Percentiles rank a stretch among this genome's conserved stretches.
These are phyloP conservation scores for Ptychoptera contaminata DNA, from an alignment of 2,888 invertebrate species.

Conservation along the genomic window DNA sequence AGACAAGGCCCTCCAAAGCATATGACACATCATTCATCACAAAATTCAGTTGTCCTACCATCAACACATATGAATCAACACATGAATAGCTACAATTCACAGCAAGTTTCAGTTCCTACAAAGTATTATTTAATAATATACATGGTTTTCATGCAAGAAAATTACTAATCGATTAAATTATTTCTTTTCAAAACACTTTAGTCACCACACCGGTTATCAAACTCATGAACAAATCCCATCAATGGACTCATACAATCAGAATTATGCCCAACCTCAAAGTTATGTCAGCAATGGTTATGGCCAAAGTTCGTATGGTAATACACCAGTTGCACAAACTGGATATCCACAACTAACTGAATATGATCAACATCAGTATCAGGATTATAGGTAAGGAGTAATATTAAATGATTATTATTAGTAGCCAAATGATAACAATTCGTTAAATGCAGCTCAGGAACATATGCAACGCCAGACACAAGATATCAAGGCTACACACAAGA, in stretches of 20 bases:
- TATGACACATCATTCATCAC: background rate
- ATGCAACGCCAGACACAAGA: conserved; percentile 26
- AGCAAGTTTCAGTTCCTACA: too few species aligned
- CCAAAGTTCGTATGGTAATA: conserved; percentile 23
- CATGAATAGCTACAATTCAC: too few species aligned
- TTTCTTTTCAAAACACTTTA: conserved; percentile 9
- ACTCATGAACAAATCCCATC: conserved; percentile 24
- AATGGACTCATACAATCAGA: conserved; percentile 28
- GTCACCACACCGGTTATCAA: conserved; percentile 25
- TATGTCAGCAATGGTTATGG: conserved; percentile 27
- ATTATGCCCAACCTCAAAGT: conserved; percentile 19
- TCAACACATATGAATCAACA: too few species aligned
- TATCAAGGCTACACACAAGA: conserved; percentile 29
- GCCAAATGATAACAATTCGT: too few species aligned
- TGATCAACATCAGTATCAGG: conserved; percentile 29
- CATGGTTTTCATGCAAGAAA: too few species aligned
- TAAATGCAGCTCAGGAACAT: conserved; percentile 7
- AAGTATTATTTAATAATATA: too few species aligned
- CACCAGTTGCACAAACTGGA: conserved; percentile 18
- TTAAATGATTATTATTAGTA: too few species aligned
- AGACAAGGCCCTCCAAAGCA: conserved; percentile 28
- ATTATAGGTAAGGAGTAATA: conserved; percentile 15
- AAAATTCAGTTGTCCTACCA: too few species aligned
- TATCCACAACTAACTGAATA: conserved; percentile 25
- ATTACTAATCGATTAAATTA: background rate